Base-by-base conservation (phyloP, 2,797 vertebrate genomes). In the Gorsachius magnificus region DNA sequence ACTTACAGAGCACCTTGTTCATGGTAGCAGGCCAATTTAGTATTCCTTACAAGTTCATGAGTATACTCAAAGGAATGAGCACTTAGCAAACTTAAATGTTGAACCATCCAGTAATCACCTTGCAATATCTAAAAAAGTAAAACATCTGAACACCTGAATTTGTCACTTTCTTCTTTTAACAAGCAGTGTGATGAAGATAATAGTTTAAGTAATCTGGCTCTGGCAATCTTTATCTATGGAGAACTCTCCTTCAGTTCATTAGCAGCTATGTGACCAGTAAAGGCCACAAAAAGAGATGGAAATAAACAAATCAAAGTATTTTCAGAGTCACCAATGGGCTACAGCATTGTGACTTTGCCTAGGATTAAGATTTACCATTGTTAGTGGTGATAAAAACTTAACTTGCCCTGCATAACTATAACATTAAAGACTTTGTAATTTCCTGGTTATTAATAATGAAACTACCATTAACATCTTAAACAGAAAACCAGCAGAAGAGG, bases 361-460 rank as follows among this genome's bases (percentile, higher is more conserved):
- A 45, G 56, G 31, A 86, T 85, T 80, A 94, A 53, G 19, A 91
- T 66, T 91, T 90, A 28, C 53, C 76, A 58, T 1, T 36, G 41
- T 93, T 95, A 76, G 19, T 78, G 41, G 12, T 61, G 28, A 56
- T 79, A 65, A 66, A 96, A 94, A 85, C 14, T 85, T 66, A 90
- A 38, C 57, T 60, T 90, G 36, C 5, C 16, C 87, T 90, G 31
- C 26, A 25, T 48, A 85, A 69, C 45, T 33, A n/a, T 35, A 90
- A 46, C 33, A 84, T 77, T 94, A 87, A 93, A 93, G 70, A 87
- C 18, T 58, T 76, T 80, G 9, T 3, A 36, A 64, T 94, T 72
- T 95, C 66, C 83, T 66, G 7, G 45, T 91, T 95, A 86, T 94
- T 93, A 93, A 78, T 97, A 96, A 91, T 88, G 56, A 96, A 96